Evolutionary conservation across 1,140 invertebrate species (phyloP).

Genomic region (Scaptomyza hsui): DNA sequence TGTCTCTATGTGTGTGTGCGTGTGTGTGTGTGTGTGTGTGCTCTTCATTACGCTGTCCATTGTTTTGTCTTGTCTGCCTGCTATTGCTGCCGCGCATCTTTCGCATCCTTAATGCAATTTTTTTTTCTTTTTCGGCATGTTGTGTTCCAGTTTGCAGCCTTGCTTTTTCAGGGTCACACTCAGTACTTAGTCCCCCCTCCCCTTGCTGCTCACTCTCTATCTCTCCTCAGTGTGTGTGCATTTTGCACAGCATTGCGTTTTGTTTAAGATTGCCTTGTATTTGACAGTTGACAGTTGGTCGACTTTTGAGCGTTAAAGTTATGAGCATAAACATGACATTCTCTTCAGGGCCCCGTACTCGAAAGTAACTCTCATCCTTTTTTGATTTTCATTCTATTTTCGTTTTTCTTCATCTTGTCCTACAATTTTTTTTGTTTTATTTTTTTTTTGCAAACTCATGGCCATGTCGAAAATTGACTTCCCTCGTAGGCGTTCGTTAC

Average conservation of each 20-base stretch:
- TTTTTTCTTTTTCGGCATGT: slow-evolving; percentile 45
- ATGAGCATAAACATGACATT: slow-evolving; percentile 82
- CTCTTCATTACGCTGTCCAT: slow-evolving; percentile 75
- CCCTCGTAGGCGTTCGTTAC: slow-evolving; percentile 28
- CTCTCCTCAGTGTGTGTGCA: not conserved
- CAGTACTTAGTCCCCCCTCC: not conserved
- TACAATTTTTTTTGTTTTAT: not conserved
- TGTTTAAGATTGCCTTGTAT: slow-evolving; percentile 69
- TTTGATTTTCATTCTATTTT: slow-evolving; percentile 49
- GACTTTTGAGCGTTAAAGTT: slow-evolving; percentile 81
- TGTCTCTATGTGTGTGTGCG: slow-evolving; percentile 13
- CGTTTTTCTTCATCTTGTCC: slow-evolving; percentile 4
- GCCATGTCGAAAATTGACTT: slow-evolving; percentile 3
- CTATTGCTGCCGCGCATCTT: slow-evolving; percentile 25
- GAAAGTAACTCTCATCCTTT: slow-evolving; percentile 39
- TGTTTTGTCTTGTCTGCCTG: slow-evolving; percentile 65
- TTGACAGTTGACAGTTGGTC: slow-evolving; percentile 83
- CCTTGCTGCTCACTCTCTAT: slow-evolving; percentile 1
- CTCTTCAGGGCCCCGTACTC: slow-evolving; percentile 21
- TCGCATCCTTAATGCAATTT: slow-evolving; percentile 52
- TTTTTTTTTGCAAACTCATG: slow-evolving; percentile 41
- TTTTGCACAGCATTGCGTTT: slow-evolving; percentile 32
- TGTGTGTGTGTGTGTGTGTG: slow-evolving; percentile 37
- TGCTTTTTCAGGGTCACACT: slow-evolving; percentile 71
- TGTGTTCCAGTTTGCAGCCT: slow-evolving; percentile 67